Evolutionary conservation across 2,113 vertebrate genomes (phyloP).

Genomic region (Leptocoma aspasia): DNA sequence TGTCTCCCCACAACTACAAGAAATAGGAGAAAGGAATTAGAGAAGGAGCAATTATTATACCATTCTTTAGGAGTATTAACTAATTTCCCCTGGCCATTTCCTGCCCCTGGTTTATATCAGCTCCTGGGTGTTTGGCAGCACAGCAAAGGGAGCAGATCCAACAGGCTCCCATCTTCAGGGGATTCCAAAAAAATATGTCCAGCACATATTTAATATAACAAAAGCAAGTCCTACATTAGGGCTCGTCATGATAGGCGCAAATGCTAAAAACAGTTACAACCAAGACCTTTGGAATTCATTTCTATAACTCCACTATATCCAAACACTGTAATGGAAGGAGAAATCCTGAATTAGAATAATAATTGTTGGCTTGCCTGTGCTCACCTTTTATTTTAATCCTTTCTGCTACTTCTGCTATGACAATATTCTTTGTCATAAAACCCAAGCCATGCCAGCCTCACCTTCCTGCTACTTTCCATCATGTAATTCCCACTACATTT

Average conservation of each 20-base stretch:
- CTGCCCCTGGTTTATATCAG: neutral
- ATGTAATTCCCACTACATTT: neutral
- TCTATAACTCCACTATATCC: neutral
- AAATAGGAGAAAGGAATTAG: neutral
- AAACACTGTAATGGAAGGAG: neutral
- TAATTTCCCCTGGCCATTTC: neutral
- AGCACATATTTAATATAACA: neutral
- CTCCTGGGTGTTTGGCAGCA: neutral
- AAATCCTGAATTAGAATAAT: neutral
- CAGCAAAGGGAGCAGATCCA: neutral
- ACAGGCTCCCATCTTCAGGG: neutral
- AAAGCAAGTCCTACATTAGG: neutral
- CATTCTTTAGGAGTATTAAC: neutral
- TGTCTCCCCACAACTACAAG: constrained; percentile 19
- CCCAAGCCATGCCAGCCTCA: neutral
- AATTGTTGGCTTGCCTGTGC: neutral
- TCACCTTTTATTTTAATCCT: neutral
- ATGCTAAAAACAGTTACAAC: neutral
- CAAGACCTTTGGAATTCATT: neutral
- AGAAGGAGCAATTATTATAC: constrained; percentile 24
- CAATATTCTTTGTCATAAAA: neutral
- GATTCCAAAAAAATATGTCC: neutral
- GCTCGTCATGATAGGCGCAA: neutral
- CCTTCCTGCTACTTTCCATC: neutral
- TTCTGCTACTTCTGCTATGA: neutral